phyloP scores from a whole-genome alignment of 2,888 invertebrate species.

The Phanerotoma sp. region DNA sequence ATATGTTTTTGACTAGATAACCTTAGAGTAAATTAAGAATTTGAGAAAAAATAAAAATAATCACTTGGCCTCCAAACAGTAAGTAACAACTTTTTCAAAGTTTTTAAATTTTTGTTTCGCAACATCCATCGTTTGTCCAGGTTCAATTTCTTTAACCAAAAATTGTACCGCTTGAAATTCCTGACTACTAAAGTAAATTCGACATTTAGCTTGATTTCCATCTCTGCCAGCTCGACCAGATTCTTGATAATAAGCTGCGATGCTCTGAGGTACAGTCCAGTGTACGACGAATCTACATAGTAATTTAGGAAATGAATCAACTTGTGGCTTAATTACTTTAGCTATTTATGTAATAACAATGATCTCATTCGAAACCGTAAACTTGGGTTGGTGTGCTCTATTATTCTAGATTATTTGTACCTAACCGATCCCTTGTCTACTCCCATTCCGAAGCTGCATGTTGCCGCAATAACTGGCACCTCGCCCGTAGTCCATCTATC shows the following conservation, averaged over 20 bases:
- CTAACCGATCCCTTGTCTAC: slow-evolving; percentile 94
- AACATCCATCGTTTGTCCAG: slow-evolving; percentile 35
- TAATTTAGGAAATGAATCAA: background rate
- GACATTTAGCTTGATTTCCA: slow-evolving; percentile 83
- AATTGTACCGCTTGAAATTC: slow-evolving; percentile 48
- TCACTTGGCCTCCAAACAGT: slow-evolving; percentile 78
- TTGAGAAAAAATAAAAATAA: slow-evolving; percentile 32
- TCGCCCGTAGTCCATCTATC: slow-evolving; percentile 90
- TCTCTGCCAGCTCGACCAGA: slow-evolving; percentile 96
- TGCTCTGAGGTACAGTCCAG: slow-evolving; percentile 94
- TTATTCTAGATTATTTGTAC: slow-evolving; percentile 53
- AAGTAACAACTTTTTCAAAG: slow-evolving; percentile 82
- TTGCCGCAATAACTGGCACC: slow-evolving; percentile 90
- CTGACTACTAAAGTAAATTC: slow-evolving; percentile 73
- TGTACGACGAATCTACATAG: slow-evolving; percentile 87
- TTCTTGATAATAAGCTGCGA: slow-evolving; percentile 96
- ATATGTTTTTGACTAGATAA: background rate
- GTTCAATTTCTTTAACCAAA: slow-evolving; percentile 41
- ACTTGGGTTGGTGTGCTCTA: background rate
- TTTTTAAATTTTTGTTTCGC: slow-evolving; percentile 64
- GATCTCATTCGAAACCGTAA: slow-evolving; percentile 3
- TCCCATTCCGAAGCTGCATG: slow-evolving; percentile 99
- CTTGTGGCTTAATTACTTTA: background rate
- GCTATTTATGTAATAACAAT: background rate
- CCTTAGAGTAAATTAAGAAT: background rate